A percentile compares a stretch with the other conserved stretches of the same genome.
Evolutionary conservation across 2,888 invertebrate genomes (phyloP).

Genomic region (Pyrocoelia pectoralis): DNA sequence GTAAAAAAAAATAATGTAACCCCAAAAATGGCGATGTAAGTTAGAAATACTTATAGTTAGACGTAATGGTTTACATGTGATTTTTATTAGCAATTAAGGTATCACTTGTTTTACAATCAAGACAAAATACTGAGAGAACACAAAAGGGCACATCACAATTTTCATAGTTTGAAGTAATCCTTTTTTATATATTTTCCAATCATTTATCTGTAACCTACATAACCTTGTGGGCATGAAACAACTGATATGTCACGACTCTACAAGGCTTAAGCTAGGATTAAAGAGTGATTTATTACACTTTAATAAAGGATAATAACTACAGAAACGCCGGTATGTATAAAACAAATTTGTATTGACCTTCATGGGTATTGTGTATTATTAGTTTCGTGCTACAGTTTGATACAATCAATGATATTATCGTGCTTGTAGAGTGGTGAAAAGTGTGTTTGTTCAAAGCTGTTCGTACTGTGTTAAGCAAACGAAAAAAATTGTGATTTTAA

Average conservation of each 20-base stretch:
- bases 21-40: too few relatives aligned
- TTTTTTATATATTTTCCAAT: too few relatives aligned
- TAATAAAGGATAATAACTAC: background rate
- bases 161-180: too few relatives aligned
- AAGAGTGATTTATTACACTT: background rate
- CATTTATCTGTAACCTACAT: background rate
- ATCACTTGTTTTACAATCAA: too few relatives aligned
- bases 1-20: too few relatives aligned
- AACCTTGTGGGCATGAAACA: background rate
- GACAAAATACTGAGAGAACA: too few relatives aligned
- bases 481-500: background rate
- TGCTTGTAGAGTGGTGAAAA: background rate
- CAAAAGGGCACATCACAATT: too few relatives aligned
- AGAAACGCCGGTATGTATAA: background rate
- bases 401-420: background rate
- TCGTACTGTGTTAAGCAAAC: background rate
- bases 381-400: background rate
- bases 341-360: conserved; percentile 1
- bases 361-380: background rate
- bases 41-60: too few relatives aligned
- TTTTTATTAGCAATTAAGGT: too few relatives aligned
- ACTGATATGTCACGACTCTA: background rate
- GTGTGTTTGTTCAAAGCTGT: background rate
- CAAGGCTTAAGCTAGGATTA: background rate
- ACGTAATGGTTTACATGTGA: too few relatives aligned